Evolutionary conservation across 2,888 invertebrate genomes (phyloP).

Genomic region (Itoplectis maculator): DNA sequence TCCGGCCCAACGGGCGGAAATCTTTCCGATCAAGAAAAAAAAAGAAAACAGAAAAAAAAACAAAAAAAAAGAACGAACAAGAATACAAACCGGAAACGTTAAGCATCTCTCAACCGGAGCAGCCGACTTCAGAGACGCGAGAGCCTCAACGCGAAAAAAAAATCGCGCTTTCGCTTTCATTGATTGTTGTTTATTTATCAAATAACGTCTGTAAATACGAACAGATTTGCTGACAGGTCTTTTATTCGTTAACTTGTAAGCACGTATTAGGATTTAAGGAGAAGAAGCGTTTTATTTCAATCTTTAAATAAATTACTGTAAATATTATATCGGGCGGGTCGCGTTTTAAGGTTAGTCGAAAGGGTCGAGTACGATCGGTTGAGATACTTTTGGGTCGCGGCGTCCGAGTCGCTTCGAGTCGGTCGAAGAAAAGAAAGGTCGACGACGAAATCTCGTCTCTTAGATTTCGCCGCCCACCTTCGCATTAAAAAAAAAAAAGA

Average conservation of each 20-base stretch:
- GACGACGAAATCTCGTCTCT: constrained; percentile 29
- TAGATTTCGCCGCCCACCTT: constrained; percentile 33
- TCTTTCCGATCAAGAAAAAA: neutral
- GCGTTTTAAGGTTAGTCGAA: neutral
- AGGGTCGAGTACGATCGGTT: constrained; percentile 32
- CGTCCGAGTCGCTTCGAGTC: constrained; percentile 5
- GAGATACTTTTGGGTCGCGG: constrained; percentile 26
- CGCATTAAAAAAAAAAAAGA: neutral
- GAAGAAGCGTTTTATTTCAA: constrained; percentile 59
- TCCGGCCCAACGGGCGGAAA: neutral
- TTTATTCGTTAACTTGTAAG: constrained; percentile 67
- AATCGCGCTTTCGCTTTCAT: constrained; percentile 46
- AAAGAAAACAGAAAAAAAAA: neutral
- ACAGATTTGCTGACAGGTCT: constrained; percentile 65
- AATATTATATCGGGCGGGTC: constrained; percentile 63
- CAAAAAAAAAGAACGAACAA: neutral
- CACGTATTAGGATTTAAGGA: constrained; percentile 58
- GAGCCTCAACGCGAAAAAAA: constrained; percentile 32
- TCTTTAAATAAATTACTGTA: constrained; percentile 66
- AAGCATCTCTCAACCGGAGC: constrained; percentile 1
- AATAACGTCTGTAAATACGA: constrained; percentile 71
- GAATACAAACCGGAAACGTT: too few relatives aligned
- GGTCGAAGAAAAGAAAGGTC: neutral
- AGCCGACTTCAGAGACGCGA: constrained; percentile 18
- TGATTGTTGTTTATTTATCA: constrained; percentile 69